Percentiles rank a stretch among this genome's conserved stretches.
These are phyloP conservation scores for Lepidocyrtoides sp. DNA, from an alignment of 2,888 invertebrate genomes.

Conservation along the genomic window DNA sequence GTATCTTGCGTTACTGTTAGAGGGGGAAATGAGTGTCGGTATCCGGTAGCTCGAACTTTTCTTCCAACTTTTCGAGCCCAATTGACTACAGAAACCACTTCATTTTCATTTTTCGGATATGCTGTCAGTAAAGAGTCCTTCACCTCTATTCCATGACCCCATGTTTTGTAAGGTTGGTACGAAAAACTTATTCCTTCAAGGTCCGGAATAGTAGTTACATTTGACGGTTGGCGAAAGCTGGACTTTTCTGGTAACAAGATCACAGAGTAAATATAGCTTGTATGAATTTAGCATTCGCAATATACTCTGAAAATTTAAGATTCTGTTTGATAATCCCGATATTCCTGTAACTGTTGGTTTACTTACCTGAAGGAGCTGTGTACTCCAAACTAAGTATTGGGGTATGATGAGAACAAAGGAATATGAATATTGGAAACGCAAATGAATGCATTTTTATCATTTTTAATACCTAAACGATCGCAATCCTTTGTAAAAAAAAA, in stretches of 20 bases:
- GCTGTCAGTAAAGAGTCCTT: constrained; percentile 41
- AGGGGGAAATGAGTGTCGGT: constrained; percentile 72
- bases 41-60: constrained; percentile 64
- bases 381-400: constrained; percentile 36
- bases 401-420: constrained; percentile 50
- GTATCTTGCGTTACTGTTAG: constrained; percentile 59
- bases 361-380: constrained; percentile 59
- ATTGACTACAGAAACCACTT: constrained; percentile 63
- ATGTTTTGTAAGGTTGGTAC: constrained; percentile 46
- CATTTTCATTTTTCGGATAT: constrained; percentile 35
- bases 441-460: too few relatives aligned
- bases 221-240: neutral
- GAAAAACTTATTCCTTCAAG: constrained; percentile 38
- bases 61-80: constrained; percentile 71
- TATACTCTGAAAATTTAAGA: neutral
- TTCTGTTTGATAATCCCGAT: neutral
- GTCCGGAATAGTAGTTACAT: neutral
- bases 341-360: neutral
- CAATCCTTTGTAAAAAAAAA: too few relatives aligned
- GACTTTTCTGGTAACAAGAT: neutral
- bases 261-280: too few relatives aligned
- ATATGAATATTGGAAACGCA: neutral
- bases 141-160: constrained; percentile 59
- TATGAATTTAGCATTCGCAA: too few relatives aligned
- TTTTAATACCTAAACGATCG: too few relatives aligned